Base-by-base conservation (phyloP, 2,113 vertebrate species). In the Meleagris gallopavo region DNA sequence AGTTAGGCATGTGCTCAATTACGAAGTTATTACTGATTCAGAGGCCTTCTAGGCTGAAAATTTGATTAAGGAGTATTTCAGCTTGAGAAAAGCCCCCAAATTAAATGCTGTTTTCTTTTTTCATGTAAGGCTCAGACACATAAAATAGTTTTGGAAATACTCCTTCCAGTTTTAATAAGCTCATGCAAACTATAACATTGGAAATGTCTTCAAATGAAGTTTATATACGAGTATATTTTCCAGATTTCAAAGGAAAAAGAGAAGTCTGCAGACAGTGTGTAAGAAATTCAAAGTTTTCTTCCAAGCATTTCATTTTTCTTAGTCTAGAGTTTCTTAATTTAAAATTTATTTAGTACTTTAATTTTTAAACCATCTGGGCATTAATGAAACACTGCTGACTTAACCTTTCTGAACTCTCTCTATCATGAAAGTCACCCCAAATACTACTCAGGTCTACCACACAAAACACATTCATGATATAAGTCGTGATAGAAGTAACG, bases 151-250 rank as follows among this genome's bases (percentile, higher is more conserved):
- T 95, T 86, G 86, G 86, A 94, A 94, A 78, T 95, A 94, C 73
- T 74, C 86, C 83, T 96, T 96, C 65, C 61, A 94, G 77, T 92
- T 95, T 86, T 73, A 96, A 95, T 87, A 96, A 94, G 74, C 32
- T 54, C 82, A 32, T 85, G 41, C 67, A 66, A 94, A 27, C 55
- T 91, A 54, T 75, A 91, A 81, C 84, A 24, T 94, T 95, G 88
- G 71, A 95, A 93, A 87, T 61, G 52, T 93, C 88, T 95, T 96
- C 80, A 93, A 93, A 93, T 86, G 27, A 65, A 67, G 71, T 83
- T 61, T 71, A 79, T 61, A 87, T 71, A 61, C 76, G 48, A 83
- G 40, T 89, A n/a, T 84, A 77, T 67, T 89, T 96, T 83, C 72
- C 72, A 82, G 9, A 57, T 97, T 97, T 97, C 78, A 95, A 92